These are phyloP conservation scores for Pleuronectes platessa DNA, from an alignment of 2,113 vertebrate species.

Conservation along the genomic window DNA sequence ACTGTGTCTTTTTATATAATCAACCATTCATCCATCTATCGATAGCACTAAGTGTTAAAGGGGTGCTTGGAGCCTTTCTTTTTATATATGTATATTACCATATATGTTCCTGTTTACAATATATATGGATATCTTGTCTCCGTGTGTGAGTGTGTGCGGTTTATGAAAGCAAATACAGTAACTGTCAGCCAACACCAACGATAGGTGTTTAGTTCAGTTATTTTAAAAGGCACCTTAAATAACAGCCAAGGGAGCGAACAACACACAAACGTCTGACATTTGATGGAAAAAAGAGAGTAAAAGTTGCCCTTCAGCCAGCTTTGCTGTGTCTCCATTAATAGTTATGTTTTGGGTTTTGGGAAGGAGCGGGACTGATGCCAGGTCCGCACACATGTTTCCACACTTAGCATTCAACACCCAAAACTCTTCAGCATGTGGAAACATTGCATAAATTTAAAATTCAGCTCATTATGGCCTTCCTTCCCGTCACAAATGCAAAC, in stretches of 20 bases:
- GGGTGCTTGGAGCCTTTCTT: background rate
- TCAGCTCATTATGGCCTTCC: constrained; percentile 36
- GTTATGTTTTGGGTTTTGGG: constrained; percentile 49
- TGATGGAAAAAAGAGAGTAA: constrained; percentile 56
- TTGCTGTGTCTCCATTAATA: constrained; percentile 39
- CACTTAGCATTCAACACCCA: constrained; percentile 39
- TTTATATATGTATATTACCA: background rate
- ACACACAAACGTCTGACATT: constrained; percentile 37
- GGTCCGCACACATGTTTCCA: constrained; percentile 47
- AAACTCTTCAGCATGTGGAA: constrained; percentile 49
- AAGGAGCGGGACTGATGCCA: constrained; percentile 35
- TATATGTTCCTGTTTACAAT: background rate
- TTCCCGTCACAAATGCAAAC: constrained; percentile 38
- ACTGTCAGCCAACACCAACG: background rate
- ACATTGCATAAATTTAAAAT: constrained; percentile 37
- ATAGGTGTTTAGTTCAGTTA: constrained; percentile 29
- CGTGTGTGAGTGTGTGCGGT: background rate
- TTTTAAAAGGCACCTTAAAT: constrained; percentile 32
- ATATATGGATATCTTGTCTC: background rate
- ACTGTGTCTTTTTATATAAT: background rate
- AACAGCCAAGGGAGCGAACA: constrained; percentile 9
- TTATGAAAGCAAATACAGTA: constrained; percentile 19
- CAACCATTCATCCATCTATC: background rate
- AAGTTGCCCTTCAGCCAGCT: constrained; percentile 42
- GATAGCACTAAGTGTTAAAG: background rate